phyloP scores from a whole-genome alignment of 1,140 invertebrate species.

The Scylla paramamosain region DNA sequence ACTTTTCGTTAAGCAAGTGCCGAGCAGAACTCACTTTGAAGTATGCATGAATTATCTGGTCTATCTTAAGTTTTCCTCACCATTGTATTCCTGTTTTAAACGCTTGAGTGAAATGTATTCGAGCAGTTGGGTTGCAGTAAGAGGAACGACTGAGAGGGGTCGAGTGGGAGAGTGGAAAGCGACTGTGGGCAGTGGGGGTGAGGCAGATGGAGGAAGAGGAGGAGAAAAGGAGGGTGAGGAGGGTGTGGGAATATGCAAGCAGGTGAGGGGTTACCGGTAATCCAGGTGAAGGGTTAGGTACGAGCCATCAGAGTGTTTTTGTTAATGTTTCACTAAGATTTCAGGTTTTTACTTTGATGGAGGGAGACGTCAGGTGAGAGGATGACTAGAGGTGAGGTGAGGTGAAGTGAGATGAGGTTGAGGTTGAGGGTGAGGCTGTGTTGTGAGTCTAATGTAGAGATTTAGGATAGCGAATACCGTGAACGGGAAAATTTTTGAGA shows the following conservation, averaged over 20 bases:
- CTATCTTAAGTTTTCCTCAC: background rate
- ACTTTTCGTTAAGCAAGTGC: background rate
- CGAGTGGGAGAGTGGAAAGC: background rate
- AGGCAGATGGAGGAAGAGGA: background rate
- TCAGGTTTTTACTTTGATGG: background rate
- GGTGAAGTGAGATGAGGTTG: background rate
- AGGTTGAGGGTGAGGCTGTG: background rate
- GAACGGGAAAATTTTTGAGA: background rate
- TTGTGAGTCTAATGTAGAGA: background rate
- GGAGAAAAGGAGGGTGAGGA: background rate
- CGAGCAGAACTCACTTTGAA: background rate
- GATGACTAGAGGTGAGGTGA: background rate
- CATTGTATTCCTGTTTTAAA: background rate
- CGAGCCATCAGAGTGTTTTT: background rate
- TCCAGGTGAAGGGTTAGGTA: background rate
- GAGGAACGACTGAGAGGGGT: background rate
- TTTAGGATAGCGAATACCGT: background rate
- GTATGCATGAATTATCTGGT: background rate
- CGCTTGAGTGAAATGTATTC: background rate
- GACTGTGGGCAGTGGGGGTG: background rate
- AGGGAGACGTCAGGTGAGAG: background rate
- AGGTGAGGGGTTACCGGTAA: slow-evolving; percentile 27
- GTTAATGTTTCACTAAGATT: slow-evolving; percentile 11
- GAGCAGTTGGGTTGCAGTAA: background rate
- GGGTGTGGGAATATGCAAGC: background rate